These are phyloP conservation scores for Dissostichus mawsoni DNA, from an alignment of 2,113 vertebrate genomes.

Conservation along the genomic window DNA sequence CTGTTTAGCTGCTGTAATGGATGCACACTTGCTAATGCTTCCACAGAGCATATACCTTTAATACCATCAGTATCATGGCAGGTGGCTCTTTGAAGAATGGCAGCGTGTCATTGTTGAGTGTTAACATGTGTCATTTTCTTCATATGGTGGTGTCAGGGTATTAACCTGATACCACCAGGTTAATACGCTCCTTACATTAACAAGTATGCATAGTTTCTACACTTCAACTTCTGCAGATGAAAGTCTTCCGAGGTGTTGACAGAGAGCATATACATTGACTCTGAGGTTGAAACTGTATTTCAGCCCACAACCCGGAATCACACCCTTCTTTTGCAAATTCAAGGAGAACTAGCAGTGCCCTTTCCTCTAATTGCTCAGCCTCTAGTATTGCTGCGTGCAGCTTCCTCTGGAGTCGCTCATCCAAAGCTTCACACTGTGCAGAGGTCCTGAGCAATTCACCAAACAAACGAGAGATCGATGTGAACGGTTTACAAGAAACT, in stretches of 20 bases:
- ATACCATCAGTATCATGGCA: constrained; percentile 3
- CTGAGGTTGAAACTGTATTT: not conserved
- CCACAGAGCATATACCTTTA: not conserved
- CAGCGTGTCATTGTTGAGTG: constrained; percentile 3
- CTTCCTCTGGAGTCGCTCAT: no score
- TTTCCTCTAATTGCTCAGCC: no score
- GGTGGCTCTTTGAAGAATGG: constrained; percentile 10
- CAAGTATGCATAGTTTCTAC: constrained; percentile 15
- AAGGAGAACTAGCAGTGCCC: not conserved
- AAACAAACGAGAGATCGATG: no score
- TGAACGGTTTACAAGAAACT: no score
- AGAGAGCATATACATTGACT: constrained; percentile 22
- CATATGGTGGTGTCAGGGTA: not conserved
- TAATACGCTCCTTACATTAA: constrained; percentile 13
- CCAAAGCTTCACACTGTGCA: no score
- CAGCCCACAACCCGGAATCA: constrained; percentile 1
- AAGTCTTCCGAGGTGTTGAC: constrained; percentile 2
- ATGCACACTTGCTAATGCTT: constrained; percentile 44
- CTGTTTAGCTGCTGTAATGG: constrained; percentile 47
- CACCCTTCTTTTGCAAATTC: not conserved
- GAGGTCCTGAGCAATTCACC: no score
- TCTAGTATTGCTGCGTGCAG: no score
- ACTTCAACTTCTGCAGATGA: not conserved
- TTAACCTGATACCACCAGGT: no score
- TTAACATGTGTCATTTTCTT: constrained; percentile 13